Evolutionary conservation across 2,113 vertebrate genomes (phyloP), one percentile per base, ranked within the genome.

Genomic region (Nothobranchius kuhntae): DNA sequence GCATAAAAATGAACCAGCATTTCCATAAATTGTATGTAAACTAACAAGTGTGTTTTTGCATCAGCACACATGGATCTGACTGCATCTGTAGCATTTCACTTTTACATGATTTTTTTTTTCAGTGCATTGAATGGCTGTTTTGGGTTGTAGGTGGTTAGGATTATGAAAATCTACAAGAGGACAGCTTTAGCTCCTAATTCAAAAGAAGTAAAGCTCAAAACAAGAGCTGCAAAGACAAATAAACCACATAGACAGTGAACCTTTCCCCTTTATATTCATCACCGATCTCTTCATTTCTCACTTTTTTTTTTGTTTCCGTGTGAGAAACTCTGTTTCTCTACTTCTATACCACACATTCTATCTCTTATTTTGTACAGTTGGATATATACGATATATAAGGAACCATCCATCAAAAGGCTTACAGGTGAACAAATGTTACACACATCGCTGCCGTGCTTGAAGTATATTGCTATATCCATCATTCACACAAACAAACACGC

Each of bases 401-500:
- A 58, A 51, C 51, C 56, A 73, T 83, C 84, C 69, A 84, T 87
- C 82, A 86, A 76, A 83, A 59, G 55, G 68, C 73, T 65, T 69
- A 55, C 71, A 81, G 68, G 65, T 81, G 65, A 61, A 66, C 61
- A 73, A 53, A 24, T 58, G 42, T 53, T 60, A 45, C 55, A 61
- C 60, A 52, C 63, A 68, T 9, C 53, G 52, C 59, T 78, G 71
- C 65, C 71, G 55, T 70, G 61, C 36, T 77, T 82, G 68, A 54
- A 51, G 80, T 80, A 82, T 87, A 89, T 86, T 87, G 82, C 55
- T 77, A 73, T 75, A 90, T 86, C 65, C 65, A 89, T 90, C 87
- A 88, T 44, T 66, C 40, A 66, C 73, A 50, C 47, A 50, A 15
- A n/a, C 47, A 50, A 15, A 53, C 52, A 53, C 21, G 7, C 53